Conservation (phyloP, 2,888 invertebrate species). For the Drosophila anceps region DNA sequence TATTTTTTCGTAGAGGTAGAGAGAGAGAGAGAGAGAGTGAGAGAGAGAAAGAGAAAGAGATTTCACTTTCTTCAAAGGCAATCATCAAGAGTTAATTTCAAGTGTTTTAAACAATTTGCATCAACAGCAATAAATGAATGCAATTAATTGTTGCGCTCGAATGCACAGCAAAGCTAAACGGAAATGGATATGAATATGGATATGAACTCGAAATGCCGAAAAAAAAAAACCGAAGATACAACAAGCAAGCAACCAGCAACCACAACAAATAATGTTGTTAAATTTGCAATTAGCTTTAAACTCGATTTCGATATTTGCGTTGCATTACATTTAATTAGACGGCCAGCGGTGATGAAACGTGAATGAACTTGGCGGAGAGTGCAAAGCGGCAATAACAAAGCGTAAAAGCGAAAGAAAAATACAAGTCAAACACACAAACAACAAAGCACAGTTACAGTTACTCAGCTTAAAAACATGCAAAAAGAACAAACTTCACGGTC, state of each 20-base stretch:
- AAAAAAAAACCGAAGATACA: slow-evolving; percentile 44
- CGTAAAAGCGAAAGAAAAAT: neutral
- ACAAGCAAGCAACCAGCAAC: slow-evolving; percentile 13
- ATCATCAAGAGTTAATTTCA: slow-evolving; percentile 54
- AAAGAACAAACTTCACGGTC: slow-evolving; percentile 68
- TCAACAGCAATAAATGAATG: slow-evolving; percentile 30
- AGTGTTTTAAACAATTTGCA: slow-evolving; percentile 63
- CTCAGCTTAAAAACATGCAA: slow-evolving; percentile 52
- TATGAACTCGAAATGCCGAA: slow-evolving; percentile 48
- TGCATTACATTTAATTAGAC: slow-evolving; percentile 66
- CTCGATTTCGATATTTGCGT: slow-evolving; percentile 70
- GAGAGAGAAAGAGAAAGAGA: slow-evolving; percentile 57
- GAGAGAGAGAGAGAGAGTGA: slow-evolving; percentile 46
- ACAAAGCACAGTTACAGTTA: slow-evolving; percentile 50
- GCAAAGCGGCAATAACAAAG: slow-evolving; percentile 38
- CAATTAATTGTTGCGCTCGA: slow-evolving; percentile 78
- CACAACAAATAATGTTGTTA: slow-evolving; percentile 45
- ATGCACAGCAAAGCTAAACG: slow-evolving; percentile 63
- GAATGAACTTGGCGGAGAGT: slow-evolving; percentile 70
- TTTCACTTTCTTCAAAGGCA: slow-evolving; percentile 74
- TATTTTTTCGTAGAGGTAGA: neutral
- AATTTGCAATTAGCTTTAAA: slow-evolving; percentile 65
- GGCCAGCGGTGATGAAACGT: slow-evolving; percentile 51
- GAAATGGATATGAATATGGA: slow-evolving; percentile 60
- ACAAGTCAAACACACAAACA: slow-evolving; percentile 21